phyloP scores from a whole-genome alignment of 2,888 invertebrate genomes.

The Drosophila rubida region DNA sequence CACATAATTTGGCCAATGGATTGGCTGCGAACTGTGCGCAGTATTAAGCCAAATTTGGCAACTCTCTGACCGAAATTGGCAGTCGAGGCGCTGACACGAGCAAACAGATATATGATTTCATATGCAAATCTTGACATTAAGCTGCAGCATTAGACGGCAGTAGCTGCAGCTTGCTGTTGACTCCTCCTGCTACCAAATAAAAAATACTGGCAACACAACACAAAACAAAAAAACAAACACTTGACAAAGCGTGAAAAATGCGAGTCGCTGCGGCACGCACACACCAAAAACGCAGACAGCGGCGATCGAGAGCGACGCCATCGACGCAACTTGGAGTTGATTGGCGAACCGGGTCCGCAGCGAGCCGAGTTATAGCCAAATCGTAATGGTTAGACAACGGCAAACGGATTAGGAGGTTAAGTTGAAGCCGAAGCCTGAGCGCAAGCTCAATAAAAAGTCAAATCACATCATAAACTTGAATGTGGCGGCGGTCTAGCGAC shows the following conservation, averaged over 20 bases:
- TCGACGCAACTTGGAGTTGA: slow-evolving; percentile 59
- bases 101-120: slow-evolving; percentile 64
- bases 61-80: slow-evolving; percentile 53
- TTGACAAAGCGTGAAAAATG: slow-evolving; percentile 77
- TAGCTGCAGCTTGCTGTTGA: slow-evolving; percentile 21
- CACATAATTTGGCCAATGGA: slow-evolving; percentile 35
- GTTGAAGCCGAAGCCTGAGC: slow-evolving; percentile 56
- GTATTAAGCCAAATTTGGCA: slow-evolving; percentile 53
- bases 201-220: neutral
- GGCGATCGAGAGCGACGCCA: slow-evolving; percentile 51
- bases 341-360: slow-evolving; percentile 40
- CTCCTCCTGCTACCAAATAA: slow-evolving; percentile 56
- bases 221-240: slow-evolving; percentile 16
- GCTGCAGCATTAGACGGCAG: slow-evolving; percentile 62
- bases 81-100: slow-evolving; percentile 34
- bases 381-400: slow-evolving; percentile 24
- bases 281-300: slow-evolving; percentile 44
- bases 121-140: slow-evolving; percentile 83
- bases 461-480: slow-evolving; percentile 63
- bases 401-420: slow-evolving; percentile 66
- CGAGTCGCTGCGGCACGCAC: slow-evolving; percentile 50
- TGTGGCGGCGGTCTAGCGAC: slow-evolving; percentile 17
- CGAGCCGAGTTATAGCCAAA: slow-evolving; percentile 16
- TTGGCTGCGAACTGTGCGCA: slow-evolving; percentile 17
- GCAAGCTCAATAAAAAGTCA: slow-evolving; percentile 57